Evolutionary conservation across 2,797 vertebrate species (phyloP).

Genomic region (Muscicapa striata): DNA sequence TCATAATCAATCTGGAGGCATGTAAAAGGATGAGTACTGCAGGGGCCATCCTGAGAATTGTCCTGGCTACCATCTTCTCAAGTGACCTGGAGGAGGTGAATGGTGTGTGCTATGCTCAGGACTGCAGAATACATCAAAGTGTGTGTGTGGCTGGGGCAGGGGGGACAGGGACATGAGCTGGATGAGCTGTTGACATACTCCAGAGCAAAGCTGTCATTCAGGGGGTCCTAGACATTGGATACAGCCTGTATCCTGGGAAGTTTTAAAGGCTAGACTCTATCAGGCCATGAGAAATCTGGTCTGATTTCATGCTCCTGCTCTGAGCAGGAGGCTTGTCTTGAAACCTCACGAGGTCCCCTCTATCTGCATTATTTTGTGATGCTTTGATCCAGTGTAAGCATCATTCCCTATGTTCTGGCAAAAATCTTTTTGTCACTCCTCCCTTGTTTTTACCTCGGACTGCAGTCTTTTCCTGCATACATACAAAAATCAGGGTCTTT

Average conservation of each 20-base stretch:
- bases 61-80: background rate
- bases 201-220: background rate
- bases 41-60: background rate
- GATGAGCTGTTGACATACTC: background rate
- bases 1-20: background rate
- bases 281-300: background rate
- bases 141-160: rapidly evolving
- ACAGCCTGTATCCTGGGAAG: background rate
- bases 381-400: background rate
- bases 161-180: rapidly evolving
- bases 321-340: background rate
- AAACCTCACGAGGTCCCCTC: background rate
- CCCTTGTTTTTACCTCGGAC: background rate
- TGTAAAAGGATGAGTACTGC: background rate
- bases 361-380: background rate
- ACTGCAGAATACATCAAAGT: background rate
- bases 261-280: background rate
- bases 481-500: background rate
- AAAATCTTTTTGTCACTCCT: background rate
- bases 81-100: background rate
- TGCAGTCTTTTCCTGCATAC: background rate
- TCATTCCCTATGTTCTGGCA: background rate
- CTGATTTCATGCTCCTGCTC: background rate
- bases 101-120: background rate
- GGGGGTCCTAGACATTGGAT: background rate